Conservation (phyloP, 2,888 invertebrate species). For the Nineta flava region DNA sequence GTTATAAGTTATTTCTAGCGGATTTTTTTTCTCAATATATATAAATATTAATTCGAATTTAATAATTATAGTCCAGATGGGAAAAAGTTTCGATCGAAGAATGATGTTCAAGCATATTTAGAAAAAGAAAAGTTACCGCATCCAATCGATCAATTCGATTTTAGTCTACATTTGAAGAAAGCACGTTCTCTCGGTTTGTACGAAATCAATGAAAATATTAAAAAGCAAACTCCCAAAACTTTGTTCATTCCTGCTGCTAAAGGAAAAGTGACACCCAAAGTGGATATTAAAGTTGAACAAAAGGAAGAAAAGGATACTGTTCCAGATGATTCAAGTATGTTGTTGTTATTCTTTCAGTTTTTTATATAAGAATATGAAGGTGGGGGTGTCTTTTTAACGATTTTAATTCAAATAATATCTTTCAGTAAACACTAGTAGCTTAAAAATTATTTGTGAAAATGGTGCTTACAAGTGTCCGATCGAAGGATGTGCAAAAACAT, state of each 20-base stretch:
- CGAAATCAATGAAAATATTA: slow-evolving; percentile 20
- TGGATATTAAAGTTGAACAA: slow-evolving; percentile 4
- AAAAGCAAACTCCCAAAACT: slow-evolving; percentile 7
- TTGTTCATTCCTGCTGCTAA: slow-evolving; percentile 4
- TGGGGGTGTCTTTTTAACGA: background rate
- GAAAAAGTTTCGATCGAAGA: slow-evolving; percentile 41
- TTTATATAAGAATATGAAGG: background rate
- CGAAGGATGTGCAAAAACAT: slow-evolving; percentile 73
- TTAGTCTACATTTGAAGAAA: slow-evolving; percentile 36
- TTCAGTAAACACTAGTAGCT: slow-evolving; percentile 16
- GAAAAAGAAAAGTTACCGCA: slow-evolving; percentile 27
- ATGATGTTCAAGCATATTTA: slow-evolving; percentile 33
- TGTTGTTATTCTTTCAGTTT: background rate
- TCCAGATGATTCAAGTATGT: background rate
- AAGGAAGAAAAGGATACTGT: slow-evolving; percentile 2
- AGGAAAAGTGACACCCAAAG: slow-evolving; percentile 3
- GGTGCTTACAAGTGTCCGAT: slow-evolving; percentile 56
- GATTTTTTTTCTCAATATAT: background rate
- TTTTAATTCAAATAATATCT: slow-evolving; percentile 1
- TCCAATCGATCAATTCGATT: slow-evolving; percentile 40
- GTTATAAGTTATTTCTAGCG: no score
- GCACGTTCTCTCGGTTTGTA: slow-evolving; percentile 29
- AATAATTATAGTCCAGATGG: slow-evolving; percentile 33
- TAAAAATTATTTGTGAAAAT: slow-evolving; percentile 40
- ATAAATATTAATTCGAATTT: slow-evolving; percentile 2